phyloP scores from a whole-genome alignment of 2,113 vertebrate species.

The Phalacrocorax aristotelis region DNA sequence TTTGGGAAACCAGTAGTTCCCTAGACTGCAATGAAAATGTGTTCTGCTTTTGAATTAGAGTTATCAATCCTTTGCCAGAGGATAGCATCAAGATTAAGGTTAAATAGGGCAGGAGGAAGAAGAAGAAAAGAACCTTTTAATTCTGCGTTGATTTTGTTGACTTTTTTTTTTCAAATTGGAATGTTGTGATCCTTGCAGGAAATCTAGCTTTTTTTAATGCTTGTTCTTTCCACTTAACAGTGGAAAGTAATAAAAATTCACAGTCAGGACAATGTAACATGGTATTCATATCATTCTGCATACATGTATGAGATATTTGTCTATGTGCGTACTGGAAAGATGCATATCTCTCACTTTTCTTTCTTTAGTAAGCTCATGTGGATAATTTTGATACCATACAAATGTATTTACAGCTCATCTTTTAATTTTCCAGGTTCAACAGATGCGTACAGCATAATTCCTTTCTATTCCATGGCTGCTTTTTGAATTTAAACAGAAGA shows the following conservation, averaged over 20 bases:
- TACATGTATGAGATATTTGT: neutral
- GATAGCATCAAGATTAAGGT: neutral
- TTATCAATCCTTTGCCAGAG: neutral
- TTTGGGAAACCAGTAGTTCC: neutral
- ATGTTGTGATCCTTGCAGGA: neutral
- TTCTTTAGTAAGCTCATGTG: neutral
- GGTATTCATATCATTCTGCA: neutral
- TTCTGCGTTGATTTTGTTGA: neutral
- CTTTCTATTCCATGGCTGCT: neutral
- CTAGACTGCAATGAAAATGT: neutral
- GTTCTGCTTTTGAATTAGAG: neutral
- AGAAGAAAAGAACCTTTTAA: neutral
- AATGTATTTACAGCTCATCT: neutral
- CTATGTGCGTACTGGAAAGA: neutral
- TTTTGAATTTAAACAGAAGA: neutral
- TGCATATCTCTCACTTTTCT: neutral
- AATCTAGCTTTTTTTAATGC: neutral
- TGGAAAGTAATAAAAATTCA: neutral
- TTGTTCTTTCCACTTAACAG: neutral
- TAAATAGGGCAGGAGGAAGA: neutral
- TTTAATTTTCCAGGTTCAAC: neutral
- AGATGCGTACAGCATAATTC: neutral
- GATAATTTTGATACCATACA: neutral
- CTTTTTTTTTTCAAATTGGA: neutral
- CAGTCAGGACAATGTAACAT: neutral